Percentiles rank a stretch among this genome's conserved stretches.
These are phyloP conservation scores for Camponotus pennsylvanicus DNA, from an alignment of 1,140 invertebrate species.

Conservation along the genomic window DNA sequence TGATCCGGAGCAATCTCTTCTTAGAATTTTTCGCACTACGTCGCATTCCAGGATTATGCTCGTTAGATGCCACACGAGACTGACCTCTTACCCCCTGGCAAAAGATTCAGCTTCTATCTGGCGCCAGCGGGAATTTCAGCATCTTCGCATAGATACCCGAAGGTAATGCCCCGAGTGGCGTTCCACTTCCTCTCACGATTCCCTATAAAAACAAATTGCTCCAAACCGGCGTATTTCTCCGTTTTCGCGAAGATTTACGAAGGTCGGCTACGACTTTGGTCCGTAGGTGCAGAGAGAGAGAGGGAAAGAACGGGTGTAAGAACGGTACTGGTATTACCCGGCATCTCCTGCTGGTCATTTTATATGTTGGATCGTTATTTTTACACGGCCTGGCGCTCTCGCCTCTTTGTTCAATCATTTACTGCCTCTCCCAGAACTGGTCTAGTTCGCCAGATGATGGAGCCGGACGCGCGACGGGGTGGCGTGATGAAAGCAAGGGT, in stretches of 20 bases:
- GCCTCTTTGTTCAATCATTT: constrained; percentile 66
- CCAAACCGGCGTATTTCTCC: constrained; percentile 65
- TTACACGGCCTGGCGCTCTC: constrained; percentile 18
- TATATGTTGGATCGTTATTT: constrained; percentile 63
- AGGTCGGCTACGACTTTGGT: constrained; percentile 18
- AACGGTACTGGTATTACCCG: constrained; percentile 17
- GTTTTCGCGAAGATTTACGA: constrained; percentile 69
- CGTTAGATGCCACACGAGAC: constrained; percentile 75
- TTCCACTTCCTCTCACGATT: constrained; percentile 57
- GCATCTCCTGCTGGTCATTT: constrained; percentile 35
- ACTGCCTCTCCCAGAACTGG: constrained; percentile 27
- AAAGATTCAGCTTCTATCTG: constrained; percentile 57
- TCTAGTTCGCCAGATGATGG: constrained; percentile 35
- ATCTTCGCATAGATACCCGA: constrained; percentile 69
- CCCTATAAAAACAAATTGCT: constrained; percentile 75
- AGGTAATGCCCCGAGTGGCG: constrained; percentile 64
- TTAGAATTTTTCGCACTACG: constrained; percentile 62
- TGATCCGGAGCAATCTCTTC: constrained; percentile 70
- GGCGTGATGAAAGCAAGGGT: constrained; percentile 30
- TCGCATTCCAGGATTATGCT: constrained; percentile 65
- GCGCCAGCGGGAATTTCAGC: constrained; percentile 56
- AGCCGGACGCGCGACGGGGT: constrained; percentile 22
- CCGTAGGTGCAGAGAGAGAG: not conserved
- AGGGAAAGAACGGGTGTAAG: not conserved
- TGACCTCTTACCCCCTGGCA: constrained; percentile 68